Evolutionary conservation across 2,888 invertebrate species (phyloP).

Genomic region (Hartigia nigra): DNA sequence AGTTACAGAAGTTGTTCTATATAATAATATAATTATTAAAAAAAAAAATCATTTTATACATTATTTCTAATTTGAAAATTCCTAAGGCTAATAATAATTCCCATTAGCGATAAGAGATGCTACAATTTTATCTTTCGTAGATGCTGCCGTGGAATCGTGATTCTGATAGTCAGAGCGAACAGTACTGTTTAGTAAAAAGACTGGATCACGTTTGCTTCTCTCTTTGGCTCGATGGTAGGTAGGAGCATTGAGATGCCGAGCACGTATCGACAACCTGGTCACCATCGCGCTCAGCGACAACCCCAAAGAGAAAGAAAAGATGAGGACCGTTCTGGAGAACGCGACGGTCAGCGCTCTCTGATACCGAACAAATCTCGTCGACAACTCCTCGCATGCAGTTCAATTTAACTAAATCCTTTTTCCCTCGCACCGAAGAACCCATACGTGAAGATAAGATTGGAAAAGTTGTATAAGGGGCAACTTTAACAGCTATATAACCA

Average conservation of each 20-base stretch:
- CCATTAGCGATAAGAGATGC: neutral
- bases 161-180: neutral
- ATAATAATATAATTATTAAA: neutral
- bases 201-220: neutral
- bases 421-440: conserved; percentile 49
- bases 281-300: conserved; percentile 41
- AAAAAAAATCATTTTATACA: rapidly evolving
- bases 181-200: neutral
- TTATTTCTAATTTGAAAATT: neutral
- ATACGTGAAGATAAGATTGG: conserved; percentile 69
- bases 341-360: conserved; percentile 53
- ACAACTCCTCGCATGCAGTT: conserved; percentile 53
- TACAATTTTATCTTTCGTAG: neutral
- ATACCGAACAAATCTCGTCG: conserved; percentile 58
- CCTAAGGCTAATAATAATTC: neutral
- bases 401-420: conserved; percentile 68
- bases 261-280: conserved; percentile 59
- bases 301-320: conserved; percentile 43
- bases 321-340: conserved; percentile 12
- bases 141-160: neutral
- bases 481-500: conserved; percentile 64
- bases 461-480: conserved; percentile 68
- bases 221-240: conserved; percentile 2
- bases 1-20: neutral
- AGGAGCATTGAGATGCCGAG: conserved; percentile 40